Evolutionary conservation across 2,888 invertebrate species (phyloP), one percentile per base, ranked within the genome.

Genomic region (Tenthredo amoena): DNA sequence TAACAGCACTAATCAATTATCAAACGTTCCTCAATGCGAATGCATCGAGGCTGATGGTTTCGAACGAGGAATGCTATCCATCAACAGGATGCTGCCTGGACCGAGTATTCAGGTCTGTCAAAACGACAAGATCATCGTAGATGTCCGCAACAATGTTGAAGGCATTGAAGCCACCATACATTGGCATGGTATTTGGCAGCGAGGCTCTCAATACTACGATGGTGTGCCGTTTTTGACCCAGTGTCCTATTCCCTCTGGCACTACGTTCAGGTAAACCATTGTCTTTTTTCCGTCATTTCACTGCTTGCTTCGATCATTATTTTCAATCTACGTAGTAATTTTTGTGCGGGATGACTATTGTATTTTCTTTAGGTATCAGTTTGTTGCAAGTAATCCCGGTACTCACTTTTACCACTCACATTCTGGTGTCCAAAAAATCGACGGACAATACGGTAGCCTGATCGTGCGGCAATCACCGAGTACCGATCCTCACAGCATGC

Each of bases 361-460:
- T 3, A n/a, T 5, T 21, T 72, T n/a, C n/a, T 21, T 86, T 31
- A 90, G 90, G 18, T 90, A 90, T 9, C 71, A 86, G 12, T 90
- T 88, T 26, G 2, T 0, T 2, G 87, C 21, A 0, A 18, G 82
- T 1, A 90, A 90, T 76, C 10, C 88, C 0, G 90, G 90, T 0
- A 90, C 90, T 0, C 90, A 89, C 65, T 89, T 89, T 15, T 90
- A 89, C 55, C 90, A 90, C 83, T 89, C 90, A 1, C 90, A 90
- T n/a, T 0, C 65, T 1, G 31, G 72, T 0, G 68, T 86, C 12
- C 88, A 87, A 2, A 87, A 88, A 77, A 79, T 88, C 15, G 89
- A 89, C 15, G 89, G 89, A 5, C 88, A 86, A 21, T 77, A 86
- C 10, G 90, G 89, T 43, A 7, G 84, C 31, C 18, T 90, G 0